Evolutionary conservation across 2,113 vertebrate genomes (phyloP).

Genomic region (Callaeas wilsoni): DNA sequence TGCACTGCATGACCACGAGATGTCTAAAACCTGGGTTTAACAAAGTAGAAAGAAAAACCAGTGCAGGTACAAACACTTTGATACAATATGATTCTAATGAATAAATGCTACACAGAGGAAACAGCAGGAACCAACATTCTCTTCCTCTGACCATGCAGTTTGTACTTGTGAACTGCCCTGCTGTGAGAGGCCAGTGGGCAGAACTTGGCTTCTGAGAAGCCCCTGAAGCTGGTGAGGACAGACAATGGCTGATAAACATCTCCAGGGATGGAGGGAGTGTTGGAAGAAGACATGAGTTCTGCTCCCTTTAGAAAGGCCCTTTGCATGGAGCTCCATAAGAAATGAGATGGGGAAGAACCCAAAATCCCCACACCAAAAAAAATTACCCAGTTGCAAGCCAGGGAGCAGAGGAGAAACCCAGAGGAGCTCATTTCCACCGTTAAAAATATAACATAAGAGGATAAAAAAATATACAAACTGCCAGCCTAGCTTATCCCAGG

Average conservation of each 20-base stretch:
- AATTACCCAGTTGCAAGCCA: neutral
- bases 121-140: neutral
- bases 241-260: neutral
- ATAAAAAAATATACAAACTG: neutral
- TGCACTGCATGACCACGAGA: neutral
- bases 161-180: neutral
- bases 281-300: neutral
- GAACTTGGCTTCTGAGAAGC: neutral
- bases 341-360: neutral
- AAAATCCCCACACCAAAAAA: neutral
- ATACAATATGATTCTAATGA: neutral
- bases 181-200: neutral
- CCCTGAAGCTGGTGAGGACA: neutral
- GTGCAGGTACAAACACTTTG: neutral
- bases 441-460: neutral
- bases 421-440: neutral
- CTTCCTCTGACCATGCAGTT: neutral
- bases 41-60: neutral
- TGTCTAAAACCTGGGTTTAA: neutral
- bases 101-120: neutral
- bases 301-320: neutral
- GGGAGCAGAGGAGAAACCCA: neutral
- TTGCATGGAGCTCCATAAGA: neutral
- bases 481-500: neutral
- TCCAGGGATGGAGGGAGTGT: fast-evolving